Evolutionary conservation across 30 jellyfish, hydroid and myxozoan genomes (phyloP).

Genomic region (Aurelia aurita): DNA sequence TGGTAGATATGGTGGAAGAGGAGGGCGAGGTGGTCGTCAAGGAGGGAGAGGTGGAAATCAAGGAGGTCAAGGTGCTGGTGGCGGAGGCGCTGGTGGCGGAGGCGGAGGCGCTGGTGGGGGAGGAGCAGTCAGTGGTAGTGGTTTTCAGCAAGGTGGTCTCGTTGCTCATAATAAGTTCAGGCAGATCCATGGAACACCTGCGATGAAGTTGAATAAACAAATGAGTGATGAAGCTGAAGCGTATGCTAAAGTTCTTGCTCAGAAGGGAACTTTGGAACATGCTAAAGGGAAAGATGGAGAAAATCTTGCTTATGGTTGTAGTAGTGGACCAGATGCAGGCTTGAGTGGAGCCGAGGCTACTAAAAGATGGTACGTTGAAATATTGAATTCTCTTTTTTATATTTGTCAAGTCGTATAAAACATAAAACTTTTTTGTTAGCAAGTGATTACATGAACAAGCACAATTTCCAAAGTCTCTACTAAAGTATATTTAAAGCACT

Average conservation of each 20-base stretch:
- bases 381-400: background rate
- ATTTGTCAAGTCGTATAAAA: no score
- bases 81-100: background rate
- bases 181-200: constrained; percentile 72
- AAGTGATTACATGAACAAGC: no score
- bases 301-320: constrained; percentile 80
- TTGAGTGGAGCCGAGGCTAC: constrained; percentile 94
- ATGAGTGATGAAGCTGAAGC: constrained; percentile 72
- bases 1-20: background rate
- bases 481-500: no score
- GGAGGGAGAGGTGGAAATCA: constrained; percentile 19
- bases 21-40: constrained; percentile 9
- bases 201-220: constrained; percentile 68
- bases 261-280: constrained; percentile 72
- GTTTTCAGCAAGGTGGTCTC: constrained; percentile 49
- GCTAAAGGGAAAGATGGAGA: constrained; percentile 78
- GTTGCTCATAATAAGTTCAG: constrained; percentile 87
- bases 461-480: no score
- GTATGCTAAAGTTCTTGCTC: constrained; percentile 85
- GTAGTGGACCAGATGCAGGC: constrained; percentile 50
- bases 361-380: constrained; percentile 80
- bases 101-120: constrained; percentile 30
- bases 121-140: constrained; percentile 47
- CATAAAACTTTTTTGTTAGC: no score
- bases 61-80: constrained; percentile 1